Evolutionary conservation across 2,888 invertebrate species (phyloP), one percentile per base, ranked within the genome.

Genomic region (Laothoe populi): DNA sequence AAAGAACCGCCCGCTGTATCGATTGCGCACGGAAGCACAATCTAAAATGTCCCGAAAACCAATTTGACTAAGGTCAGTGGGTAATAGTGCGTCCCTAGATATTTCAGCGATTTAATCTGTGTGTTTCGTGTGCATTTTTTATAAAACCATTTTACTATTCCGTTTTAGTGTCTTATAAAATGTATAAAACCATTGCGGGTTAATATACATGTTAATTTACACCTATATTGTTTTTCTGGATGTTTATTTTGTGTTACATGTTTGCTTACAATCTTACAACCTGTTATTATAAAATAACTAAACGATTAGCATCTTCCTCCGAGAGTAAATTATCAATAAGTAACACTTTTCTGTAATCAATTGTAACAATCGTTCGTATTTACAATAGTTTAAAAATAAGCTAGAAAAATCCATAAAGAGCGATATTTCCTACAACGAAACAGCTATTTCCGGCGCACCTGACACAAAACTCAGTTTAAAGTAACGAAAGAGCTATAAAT

Each of bases 401-500:
- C 40, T 35, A 40, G 8, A 57, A 21, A n/a, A 0, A 53, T 35
- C 42, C 57, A 23, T 40, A 10, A 42, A 58, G 42, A 61, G 65
- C 63, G 60, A 66, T 62, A 59, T 64, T 48, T 61, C 48, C 23
- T 38, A 57, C 35, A 57, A 57, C 57, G 38, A 45, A 59, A 45
- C 46, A 4, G 70, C 68, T 75, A 70, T 72, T 60, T 68, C 65
- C 67, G 60, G 70, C 72, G 68, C 73, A 78, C 78, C 78, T 81
- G 78, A 72, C 73, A 69, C 72, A 42, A 38, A 60, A 71, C 66
- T 71, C 70, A 64, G 65, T 53, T 45, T 67, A 58, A 69, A 49
- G 58, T 64, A 71, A 72, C 70, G 66, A 71, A 70, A 61, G 57
- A 61, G 70, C 70, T 69, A 85, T 86, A 86, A 86, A 87, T 87